Percentiles rank a stretch among this genome's conserved stretches.
phyloP scores from a whole-genome alignment of 2,888 invertebrate species.

The Eucriotettix oculatus region DNA sequence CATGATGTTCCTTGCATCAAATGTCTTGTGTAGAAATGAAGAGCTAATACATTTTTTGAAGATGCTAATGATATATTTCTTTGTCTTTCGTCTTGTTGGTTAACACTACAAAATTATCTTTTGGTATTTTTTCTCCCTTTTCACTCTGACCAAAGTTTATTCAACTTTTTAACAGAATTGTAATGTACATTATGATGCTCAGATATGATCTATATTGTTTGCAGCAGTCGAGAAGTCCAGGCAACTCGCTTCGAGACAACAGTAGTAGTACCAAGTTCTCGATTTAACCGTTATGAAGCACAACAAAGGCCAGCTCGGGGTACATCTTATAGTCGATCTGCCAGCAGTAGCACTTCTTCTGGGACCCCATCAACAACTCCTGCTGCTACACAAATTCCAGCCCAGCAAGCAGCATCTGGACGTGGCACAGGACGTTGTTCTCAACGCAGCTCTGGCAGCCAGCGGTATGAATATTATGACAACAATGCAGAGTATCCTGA shows the following conservation, averaged over 20 bases:
- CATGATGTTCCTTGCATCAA: too few species aligned
- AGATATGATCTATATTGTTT: too few species aligned
- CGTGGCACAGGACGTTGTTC: constrained; percentile 22
- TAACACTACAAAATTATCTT: too few species aligned
- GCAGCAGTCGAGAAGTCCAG: constrained; percentile 8
- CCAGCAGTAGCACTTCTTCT: background rate
- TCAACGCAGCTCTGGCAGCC: constrained; percentile 25
- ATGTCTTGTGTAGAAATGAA: too few species aligned
- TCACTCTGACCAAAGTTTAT: too few species aligned
- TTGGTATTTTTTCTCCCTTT: too few species aligned
- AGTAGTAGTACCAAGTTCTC: constrained; percentile 25
- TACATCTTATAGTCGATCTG: background rate
- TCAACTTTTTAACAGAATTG: too few species aligned
- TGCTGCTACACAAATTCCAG: background rate
- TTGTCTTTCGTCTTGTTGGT: too few species aligned
- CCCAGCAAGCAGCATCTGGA: too few species aligned
- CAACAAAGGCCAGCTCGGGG: constrained; percentile 26
- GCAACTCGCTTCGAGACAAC: constrained; percentile 23
- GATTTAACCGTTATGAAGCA: constrained; percentile 41
- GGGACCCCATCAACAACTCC: constrained; percentile 22
- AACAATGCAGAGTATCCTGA: constrained; percentile 9
- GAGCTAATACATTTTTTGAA: too few species aligned
- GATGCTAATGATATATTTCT: too few species aligned
- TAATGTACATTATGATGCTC: too few species aligned
- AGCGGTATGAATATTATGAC: constrained; percentile 32